phyloP scores from a whole-genome alignment of 2,113 vertebrate genomes.

The Poicephalus meyeri region DNA sequence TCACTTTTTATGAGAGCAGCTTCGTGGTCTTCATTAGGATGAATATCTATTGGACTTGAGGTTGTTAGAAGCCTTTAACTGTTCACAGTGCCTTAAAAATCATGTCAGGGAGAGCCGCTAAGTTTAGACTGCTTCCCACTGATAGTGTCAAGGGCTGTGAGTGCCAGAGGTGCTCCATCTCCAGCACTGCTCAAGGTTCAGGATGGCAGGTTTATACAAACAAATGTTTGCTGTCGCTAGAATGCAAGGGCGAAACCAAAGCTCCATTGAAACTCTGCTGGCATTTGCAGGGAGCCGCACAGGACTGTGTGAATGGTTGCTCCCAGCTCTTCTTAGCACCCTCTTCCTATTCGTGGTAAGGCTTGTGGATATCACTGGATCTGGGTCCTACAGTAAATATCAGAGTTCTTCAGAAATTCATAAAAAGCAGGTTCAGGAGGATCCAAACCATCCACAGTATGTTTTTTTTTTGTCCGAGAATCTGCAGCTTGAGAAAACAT shows the following conservation, averaged over 20 bases:
- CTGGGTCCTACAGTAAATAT: background rate
- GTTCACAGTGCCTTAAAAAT: background rate
- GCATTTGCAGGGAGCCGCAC: background rate
- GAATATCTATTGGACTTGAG: background rate
- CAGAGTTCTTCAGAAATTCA: background rate
- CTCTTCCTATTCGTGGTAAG: accelerated
- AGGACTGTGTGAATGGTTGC: accelerated
- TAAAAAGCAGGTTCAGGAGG: background rate
- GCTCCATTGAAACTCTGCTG: accelerated
- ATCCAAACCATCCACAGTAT: background rate
- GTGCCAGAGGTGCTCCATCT: background rate
- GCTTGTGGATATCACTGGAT: too few relatives aligned
- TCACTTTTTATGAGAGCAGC: background rate
- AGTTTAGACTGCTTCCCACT: background rate
- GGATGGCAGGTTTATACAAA: background rate
- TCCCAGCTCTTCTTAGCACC: background rate
- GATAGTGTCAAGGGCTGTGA: background rate
- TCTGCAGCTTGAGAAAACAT: background rate
- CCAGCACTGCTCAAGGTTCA: background rate
- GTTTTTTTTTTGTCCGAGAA: background rate
- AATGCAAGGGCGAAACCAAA: accelerated
- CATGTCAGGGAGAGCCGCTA: background rate
- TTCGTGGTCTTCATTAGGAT: background rate
- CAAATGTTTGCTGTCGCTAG: background rate
- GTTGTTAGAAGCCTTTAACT: background rate